phyloP scores from a whole-genome alignment of 2,888 invertebrate species.

The Stegana nigrithorax region DNA sequence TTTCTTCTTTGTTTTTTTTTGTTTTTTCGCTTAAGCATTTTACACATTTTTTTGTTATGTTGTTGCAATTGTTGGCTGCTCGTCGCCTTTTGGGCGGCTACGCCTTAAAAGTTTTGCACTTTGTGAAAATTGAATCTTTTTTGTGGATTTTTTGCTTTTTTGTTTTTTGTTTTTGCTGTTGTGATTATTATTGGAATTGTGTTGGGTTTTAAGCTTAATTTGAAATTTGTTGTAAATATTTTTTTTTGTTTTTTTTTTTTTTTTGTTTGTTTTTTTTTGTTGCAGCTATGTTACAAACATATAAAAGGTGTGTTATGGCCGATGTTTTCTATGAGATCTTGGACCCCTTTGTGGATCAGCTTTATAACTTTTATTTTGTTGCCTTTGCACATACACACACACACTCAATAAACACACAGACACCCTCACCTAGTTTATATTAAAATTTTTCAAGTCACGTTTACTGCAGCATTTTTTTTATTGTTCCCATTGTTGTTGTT shows the following conservation, averaged over 20 bases:
- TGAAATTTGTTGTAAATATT: conserved; percentile 12
- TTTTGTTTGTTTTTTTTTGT: background rate
- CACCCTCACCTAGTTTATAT: background rate
- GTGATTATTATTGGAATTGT: background rate
- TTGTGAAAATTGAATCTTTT: conserved; percentile 5
- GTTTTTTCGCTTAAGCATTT: background rate
- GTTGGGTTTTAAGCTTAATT: conserved; percentile 2
- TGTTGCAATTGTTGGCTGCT: too few species aligned
- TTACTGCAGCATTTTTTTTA: conserved; percentile 5
- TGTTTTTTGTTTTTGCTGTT: background rate
- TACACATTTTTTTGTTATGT: background rate
- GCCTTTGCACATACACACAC: too few species aligned
- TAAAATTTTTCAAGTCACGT: conserved; percentile 15
- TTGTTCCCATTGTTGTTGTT: background rate
- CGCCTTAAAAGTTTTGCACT: too few species aligned
- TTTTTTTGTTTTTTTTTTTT: background rate
- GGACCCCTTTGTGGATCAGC: background rate
- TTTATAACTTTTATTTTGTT: background rate
- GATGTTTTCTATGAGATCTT: background rate
- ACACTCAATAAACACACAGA: too few species aligned
- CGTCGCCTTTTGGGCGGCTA: too few species aligned
- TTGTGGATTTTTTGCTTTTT: background rate
- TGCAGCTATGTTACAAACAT: background rate
- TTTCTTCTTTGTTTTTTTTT: background rate
- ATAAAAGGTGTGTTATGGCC: background rate